Evolutionary conservation across 2,113 vertebrate species (phyloP).

Genomic region (Euleptes europaea): DNA sequence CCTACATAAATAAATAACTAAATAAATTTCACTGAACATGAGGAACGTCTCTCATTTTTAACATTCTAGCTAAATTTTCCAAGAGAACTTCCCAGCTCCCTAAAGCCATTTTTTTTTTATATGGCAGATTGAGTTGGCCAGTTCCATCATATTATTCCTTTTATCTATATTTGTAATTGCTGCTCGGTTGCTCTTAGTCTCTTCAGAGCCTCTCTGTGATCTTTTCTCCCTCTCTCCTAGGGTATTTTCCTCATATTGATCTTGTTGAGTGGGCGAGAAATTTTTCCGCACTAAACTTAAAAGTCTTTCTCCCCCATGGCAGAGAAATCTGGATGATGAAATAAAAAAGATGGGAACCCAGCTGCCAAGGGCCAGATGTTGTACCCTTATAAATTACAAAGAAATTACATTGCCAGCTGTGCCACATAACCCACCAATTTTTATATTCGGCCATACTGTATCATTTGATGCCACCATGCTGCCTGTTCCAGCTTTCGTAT

Average conservation of each 20-base stretch:
- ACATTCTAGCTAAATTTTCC: too few species aligned
- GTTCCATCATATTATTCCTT: background rate
- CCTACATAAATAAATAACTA: too few species aligned
- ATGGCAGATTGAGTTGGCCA: background rate
- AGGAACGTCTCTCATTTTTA: too few species aligned
- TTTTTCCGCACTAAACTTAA: background rate
- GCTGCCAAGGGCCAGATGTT: background rate
- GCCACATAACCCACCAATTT: background rate
- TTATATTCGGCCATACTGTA: background rate
- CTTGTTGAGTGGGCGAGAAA: background rate
- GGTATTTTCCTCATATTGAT: fast-evolving
- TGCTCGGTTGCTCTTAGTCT: fast-evolving
- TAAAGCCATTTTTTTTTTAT: background rate
- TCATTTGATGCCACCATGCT: background rate
- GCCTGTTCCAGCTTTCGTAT: background rate
- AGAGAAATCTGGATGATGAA: background rate
- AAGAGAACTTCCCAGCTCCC: background rate
- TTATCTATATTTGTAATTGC: background rate
- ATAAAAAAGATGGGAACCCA: background rate
- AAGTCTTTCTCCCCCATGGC: fast-evolving
- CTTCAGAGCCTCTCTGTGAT: fast-evolving
- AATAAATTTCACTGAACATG: too few species aligned
- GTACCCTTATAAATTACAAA: background rate
- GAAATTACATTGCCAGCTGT: background rate
- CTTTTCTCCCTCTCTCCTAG: fast-evolving